Conservation (phyloP, 2,113 vertebrate genomes). For the Phaethon lepturus region DNA sequence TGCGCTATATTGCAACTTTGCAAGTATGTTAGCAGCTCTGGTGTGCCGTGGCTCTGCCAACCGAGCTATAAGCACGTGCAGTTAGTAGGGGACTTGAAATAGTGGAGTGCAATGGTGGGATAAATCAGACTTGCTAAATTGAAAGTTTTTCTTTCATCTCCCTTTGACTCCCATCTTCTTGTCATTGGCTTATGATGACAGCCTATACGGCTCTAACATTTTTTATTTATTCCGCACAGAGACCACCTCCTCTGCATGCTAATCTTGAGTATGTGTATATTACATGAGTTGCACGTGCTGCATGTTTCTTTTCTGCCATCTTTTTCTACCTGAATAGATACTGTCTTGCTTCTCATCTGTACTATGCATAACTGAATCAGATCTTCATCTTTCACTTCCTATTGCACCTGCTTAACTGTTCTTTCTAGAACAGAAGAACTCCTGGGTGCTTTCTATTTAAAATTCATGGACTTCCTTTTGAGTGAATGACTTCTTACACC, state of each 20-base stretch:
- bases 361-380: not conserved
- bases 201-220: not conserved
- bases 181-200: not conserved
- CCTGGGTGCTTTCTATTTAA: not conserved
- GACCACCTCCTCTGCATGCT: not conserved
- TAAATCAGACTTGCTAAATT: not conserved
- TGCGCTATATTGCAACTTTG: not conserved
- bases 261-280: not conserved
- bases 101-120: not conserved
- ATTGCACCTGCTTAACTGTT: not conserved
- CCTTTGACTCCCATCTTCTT: not conserved
- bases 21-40: not conserved
- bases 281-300: not conserved
- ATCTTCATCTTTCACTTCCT: not conserved
- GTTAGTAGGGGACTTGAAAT: not conserved
- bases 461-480: not conserved
- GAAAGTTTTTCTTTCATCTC: not conserved
- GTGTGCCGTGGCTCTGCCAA: not conserved
- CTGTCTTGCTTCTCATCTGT: not conserved
- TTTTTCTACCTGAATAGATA: not conserved
- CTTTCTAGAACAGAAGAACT: not conserved
- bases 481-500: not conserved
- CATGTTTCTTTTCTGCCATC: not conserved
- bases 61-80: fast-evolving
- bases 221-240: not conserved